phyloP scores from a whole-genome alignment of 2,797 vertebrate genomes.

The Echeneis naucrates region DNA sequence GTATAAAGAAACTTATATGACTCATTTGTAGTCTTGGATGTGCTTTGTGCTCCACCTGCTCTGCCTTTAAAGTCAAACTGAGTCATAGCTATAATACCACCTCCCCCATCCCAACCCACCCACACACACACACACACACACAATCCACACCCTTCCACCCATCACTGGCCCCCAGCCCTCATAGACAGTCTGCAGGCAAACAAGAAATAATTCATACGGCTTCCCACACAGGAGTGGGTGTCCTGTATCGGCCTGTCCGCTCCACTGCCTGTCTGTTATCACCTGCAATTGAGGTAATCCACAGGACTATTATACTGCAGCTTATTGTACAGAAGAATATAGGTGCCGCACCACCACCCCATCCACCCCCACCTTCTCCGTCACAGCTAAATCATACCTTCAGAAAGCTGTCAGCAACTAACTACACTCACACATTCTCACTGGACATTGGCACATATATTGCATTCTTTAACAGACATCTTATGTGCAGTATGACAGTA shows the following conservation, averaged over 20 bases:
- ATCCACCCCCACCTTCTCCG: slow-evolving; percentile 43
- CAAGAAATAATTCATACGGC: slow-evolving; percentile 93
- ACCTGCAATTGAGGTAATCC: slow-evolving; percentile 92
- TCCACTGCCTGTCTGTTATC: slow-evolving; percentile 91
- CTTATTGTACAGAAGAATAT: slow-evolving; percentile 89
- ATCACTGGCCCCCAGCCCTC: slow-evolving; percentile 63
- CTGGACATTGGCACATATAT: slow-evolving; percentile 16
- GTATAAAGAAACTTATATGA: slow-evolving; percentile 14
- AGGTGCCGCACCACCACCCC: slow-evolving; percentile 67
- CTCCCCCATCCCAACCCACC: no score
- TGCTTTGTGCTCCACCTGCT: slow-evolving; percentile 13
- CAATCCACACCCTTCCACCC: slow-evolving; percentile 43
- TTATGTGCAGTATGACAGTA: neutral
- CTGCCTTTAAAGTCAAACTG: slow-evolving; percentile 55
- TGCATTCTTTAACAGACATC: neutral
- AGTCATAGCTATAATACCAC: slow-evolving; percentile 63
- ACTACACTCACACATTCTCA: slow-evolving; percentile 41
- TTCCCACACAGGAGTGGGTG: slow-evolving; percentile 89
- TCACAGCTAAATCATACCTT: slow-evolving; percentile 75
- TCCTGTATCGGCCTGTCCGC: slow-evolving; percentile 88
- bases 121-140: neutral
- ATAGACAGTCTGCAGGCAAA: slow-evolving; percentile 81
- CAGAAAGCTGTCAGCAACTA: slow-evolving; percentile 84
- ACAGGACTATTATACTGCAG: slow-evolving; percentile 84
- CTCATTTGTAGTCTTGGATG: slow-evolving; percentile 35